A percentile compares a stretch with the other conserved stretches of the same genome.
These are phyloP conservation scores for Phocides pigmalion DNA, from an alignment of 1,140 invertebrate genomes.

Conservation along the genomic window DNA sequence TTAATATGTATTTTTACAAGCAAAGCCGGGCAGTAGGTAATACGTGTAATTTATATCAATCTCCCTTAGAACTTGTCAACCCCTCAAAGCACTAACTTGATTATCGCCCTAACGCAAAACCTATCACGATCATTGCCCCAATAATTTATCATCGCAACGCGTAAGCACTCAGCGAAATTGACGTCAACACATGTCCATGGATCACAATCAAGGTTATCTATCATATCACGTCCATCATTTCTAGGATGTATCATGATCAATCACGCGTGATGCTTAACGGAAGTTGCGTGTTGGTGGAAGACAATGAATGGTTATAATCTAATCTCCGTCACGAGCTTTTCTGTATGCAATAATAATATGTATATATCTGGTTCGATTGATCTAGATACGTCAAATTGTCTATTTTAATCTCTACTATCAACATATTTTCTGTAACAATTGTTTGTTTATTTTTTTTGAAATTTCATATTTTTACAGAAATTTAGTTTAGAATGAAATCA, in stretches of 20 bases:
- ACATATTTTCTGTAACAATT: no score
- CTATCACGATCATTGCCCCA: conserved; percentile 43
- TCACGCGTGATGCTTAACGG: conserved; percentile 21
- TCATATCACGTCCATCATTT: conserved; percentile 32
- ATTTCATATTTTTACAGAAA: no score
- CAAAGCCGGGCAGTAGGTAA: no score
- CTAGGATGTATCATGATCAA: conserved; percentile 30
- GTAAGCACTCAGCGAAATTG: conserved; percentile 52
- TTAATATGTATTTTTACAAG: no score
- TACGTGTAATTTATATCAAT: conserved; percentile 14
- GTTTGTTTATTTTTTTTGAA: no score
- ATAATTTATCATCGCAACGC: conserved; percentile 52
- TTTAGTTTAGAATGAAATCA: no score
- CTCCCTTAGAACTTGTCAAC: not conserved
- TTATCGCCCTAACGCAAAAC: conserved; percentile 41
- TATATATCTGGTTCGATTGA: no score
- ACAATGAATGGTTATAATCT: not conserved
- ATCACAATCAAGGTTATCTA: conserved; percentile 36
- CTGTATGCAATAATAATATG: no score
- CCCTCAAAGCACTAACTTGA: conserved; percentile 12
- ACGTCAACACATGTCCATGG: conserved; percentile 44
- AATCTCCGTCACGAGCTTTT: no score
- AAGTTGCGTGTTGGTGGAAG: conserved; percentile 6
- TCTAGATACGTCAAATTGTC: no score
- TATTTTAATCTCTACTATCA: no score